Evolutionary conservation across 1,140 invertebrate genomes (phyloP), one percentile per base, ranked within the genome.

Genomic region (Drosophila murphyi): DNA sequence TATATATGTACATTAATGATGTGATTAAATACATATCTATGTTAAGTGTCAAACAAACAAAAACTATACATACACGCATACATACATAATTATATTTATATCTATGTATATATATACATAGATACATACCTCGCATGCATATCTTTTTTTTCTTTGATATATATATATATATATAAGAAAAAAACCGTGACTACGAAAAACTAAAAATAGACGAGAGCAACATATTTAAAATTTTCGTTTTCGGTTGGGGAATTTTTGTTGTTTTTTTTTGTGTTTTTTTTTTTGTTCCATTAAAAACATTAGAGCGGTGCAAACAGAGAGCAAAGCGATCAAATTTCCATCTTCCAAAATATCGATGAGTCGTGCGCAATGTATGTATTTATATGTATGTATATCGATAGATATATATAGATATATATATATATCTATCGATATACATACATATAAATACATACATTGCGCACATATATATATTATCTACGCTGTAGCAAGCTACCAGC

Each of bases 171-270:
- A 72, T 63, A 56, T 48, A 68, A 47, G 69, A 48, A 67, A 29
- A 34, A 82, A 70, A 65, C 72, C 62, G 80, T 87, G 82, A 88
- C 79, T 88, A 64, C 65, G 37, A 77, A 68, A 37, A 47, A 63
- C 82, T 87, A 87, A 82, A 87, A 87, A 87, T 87, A 87, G 77
- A 88, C 62, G 59, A 52, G 59, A 52, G 52, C 78, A 88, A 71
- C 78, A 88, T 78, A 85, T 88, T 62, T 65, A 71, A 79, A 77
- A 71, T 51, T 74, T 88, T 51, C 31, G 47, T 61, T 61, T 70
- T 57, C 28, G 52, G 52, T 20, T 68, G 47, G 10, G 62, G 29
- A 45, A 67, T 60, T 72, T 72, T 63, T 43, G 20, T 20, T 20
- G 20, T 2, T 20, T 20, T 20, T 20, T 20, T 20, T 20, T 20